Conservation (phyloP, 92 coral and sea anemone genomes). For the Palythoa caribaeorum region DNA sequence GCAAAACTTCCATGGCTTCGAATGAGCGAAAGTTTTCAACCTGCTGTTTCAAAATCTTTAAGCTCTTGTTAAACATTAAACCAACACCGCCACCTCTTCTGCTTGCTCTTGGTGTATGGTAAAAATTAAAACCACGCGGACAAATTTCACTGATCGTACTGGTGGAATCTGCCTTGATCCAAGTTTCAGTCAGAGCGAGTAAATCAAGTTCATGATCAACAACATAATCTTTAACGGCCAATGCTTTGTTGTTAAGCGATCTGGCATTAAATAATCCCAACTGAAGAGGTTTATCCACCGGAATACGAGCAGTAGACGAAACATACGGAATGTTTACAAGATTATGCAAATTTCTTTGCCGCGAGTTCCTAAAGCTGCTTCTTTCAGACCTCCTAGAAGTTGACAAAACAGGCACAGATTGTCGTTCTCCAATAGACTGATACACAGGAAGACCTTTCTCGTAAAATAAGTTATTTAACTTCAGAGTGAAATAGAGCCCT, state of each 20-base stretch:
- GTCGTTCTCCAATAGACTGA: conserved; percentile 2
- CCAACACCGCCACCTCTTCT: not conserved
- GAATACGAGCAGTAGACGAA: not conserved
- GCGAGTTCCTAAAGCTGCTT: not conserved
- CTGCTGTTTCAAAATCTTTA: not conserved
- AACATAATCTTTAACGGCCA: not conserved
- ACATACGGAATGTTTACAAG: conserved; percentile 1
- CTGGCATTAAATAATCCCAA: not conserved
- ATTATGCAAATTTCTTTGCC: not conserved
- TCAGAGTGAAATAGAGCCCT: not conserved
- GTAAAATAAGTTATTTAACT: not conserved
- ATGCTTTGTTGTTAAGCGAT: not conserved
- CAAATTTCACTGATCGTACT: not conserved
- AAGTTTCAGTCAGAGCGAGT: conserved; percentile 5
- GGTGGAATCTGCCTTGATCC: not conserved
- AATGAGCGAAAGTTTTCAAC: not conserved
- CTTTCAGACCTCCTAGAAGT: not conserved
- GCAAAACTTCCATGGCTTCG: too few relatives aligned
- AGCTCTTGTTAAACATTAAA: not conserved
- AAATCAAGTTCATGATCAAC: conserved; percentile 10
- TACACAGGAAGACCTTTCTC: conserved; percentile 29
- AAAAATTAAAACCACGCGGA: conserved; percentile 3
- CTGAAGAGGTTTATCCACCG: not conserved
- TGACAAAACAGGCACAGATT: conserved; percentile 22
- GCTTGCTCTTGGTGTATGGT: not conserved